Evolutionary conservation across 1,140 invertebrate species (phyloP), one percentile per base, ranked within the genome.

Genomic region (Arctopsyche grandis): DNA sequence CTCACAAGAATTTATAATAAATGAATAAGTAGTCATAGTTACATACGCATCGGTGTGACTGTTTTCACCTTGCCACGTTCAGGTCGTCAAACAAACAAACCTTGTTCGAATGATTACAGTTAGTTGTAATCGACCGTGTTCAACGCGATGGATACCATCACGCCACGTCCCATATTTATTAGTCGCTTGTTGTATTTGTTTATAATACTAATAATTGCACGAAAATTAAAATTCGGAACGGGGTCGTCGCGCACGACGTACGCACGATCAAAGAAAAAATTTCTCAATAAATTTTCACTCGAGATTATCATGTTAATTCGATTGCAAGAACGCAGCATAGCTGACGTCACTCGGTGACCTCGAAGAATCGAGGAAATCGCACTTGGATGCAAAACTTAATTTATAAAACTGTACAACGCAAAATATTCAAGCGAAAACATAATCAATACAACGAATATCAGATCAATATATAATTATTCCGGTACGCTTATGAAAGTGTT

Each of bases 141-240:
- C 58, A 60, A 22, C 3, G 58, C 58, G 10, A 60, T 60, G 58
- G 58, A 60, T 60, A 60, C 58, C 58, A 60, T 60, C 58, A 60
- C 58, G 58, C 58, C 58, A 60, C 21, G 58, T 60, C 58, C 58
- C 58, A 60, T 60, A 60, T 60, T 3, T 19, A 22, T 60, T 21
- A n/a, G n/a, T n/a, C n/a, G n/a, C n/a, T n/a, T n/a, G n/a, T n/a
- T n/a, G n/a, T 60, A 60, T 22, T 9, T 60, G 12, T 52, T 14
- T 52, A 52, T 46, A 46, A n/a, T n/a, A n/a, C n/a, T n/a, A n/a
- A 4, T 60, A 60, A 60, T 60, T 22, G 58, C 10, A 21, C 58
- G 16, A 60, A 60, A 60, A 60, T 60, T 60, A 60, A 60, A 60
- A 60, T 16, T 60, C 58, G 58, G 9, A 60, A 60, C 58, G 58